Evolutionary conservation across 2,113 vertebrate species (phyloP).

Genomic region (Alosa alosa): DNA sequence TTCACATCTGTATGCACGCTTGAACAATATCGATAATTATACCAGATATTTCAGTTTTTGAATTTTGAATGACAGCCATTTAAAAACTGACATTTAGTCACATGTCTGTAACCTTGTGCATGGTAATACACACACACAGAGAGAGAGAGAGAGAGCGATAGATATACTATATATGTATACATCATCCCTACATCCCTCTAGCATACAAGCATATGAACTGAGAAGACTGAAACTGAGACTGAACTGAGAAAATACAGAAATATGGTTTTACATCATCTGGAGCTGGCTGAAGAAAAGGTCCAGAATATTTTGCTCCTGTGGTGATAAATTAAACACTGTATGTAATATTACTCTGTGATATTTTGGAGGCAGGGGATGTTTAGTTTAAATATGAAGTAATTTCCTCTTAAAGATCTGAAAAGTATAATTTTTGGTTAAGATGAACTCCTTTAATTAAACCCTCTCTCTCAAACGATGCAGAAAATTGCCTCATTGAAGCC

Average conservation of each 20-base stretch:
- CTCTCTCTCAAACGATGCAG: conserved; percentile 58
- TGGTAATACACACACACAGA: too few species aligned
- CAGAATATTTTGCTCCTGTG: neutral
- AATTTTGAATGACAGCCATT: too few species aligned
- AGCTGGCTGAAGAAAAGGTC: neutral
- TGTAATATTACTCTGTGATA: neutral
- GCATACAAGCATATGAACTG: too few species aligned
- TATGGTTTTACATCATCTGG: neutral
- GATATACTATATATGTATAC: too few species aligned
- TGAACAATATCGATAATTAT: too few species aligned
- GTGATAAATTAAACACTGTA: neutral
- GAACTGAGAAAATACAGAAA: too few species aligned
- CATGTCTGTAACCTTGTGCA: too few species aligned
- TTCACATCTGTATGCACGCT: too few species aligned
- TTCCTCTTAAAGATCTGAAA: neutral
- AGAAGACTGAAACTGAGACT: neutral
- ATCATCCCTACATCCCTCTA: too few species aligned
- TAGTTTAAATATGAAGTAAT: neutral
- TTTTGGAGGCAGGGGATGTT: neutral
- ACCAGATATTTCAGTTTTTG: too few species aligned
- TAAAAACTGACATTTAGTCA: too few species aligned
- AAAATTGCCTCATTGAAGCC: conserved; percentile 57
- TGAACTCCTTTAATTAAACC: conserved; percentile 41
- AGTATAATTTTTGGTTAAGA: neutral
- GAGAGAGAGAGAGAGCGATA: too few species aligned